Base-by-base conservation (phyloP, 1,140 invertebrate genomes). In the Brachionus rubens region DNA sequence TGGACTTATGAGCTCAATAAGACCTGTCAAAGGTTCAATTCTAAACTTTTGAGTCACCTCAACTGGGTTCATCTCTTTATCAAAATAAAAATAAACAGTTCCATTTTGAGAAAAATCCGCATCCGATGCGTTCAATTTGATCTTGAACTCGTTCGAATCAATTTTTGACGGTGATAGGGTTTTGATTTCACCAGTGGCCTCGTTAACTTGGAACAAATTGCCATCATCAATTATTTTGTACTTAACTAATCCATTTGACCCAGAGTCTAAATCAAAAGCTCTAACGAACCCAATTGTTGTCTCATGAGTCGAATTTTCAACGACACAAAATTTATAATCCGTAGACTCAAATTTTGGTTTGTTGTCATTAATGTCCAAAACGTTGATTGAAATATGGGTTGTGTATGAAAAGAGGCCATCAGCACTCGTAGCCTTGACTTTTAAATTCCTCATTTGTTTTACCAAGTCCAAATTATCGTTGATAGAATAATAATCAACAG, bases 11-110 rank as follows among this genome's bases (percentile, higher is more conserved):
- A 50, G 9, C 50, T 72, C 50, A 7, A 72, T 3, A 6, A 50
- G 26, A 21, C 68, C 68, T 33, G 68, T 50, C 30, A 72, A 33
- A 14, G 68, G 68, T 50, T 72, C 68, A 72, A 72, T 41, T 26
- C 46, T 10, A 36, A 72, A 72, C 26, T 48, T 72, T 72, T 54
- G 46, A n/a, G 28, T 40, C 21, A 54, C 40, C 14, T 50, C 46
- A 33, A 36, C 19, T n/a, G 46, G 33, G 24, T 72, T 72, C 1
- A 50, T 3, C 6, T 33, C 7, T 14, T 36, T 36, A 24, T 72
- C 68, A 72, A 72, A 54, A 72, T 54, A 72, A 12, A 72, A 72
- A 7, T 40, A 72, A 19, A 72, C n/a, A 48, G 68, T 36, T 3
- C 46, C 46, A 26, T 72, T 72, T 16, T 50, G 46, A 24, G 46